These are phyloP conservation scores for Chionodraco myersi DNA, from an alignment of 2,113 vertebrate species.

Conservation along the genomic window DNA sequence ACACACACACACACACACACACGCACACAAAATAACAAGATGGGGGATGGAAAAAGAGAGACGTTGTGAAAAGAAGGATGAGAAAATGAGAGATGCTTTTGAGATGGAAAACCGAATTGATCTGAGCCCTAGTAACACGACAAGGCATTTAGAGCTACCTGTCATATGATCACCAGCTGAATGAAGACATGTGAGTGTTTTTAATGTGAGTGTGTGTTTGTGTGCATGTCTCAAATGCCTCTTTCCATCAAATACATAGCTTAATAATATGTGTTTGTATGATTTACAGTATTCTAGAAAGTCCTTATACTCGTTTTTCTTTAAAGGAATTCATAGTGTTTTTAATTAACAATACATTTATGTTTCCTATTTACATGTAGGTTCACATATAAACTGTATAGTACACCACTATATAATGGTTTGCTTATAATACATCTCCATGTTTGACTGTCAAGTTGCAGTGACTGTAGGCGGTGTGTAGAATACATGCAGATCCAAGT, in stretches of 20 bases:
- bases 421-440: neutral
- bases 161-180: constrained; percentile 42
- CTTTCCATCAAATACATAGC: constrained; percentile 20
- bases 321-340: too few species aligned
- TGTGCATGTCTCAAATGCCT: constrained; percentile 12
- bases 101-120: constrained; percentile 73
- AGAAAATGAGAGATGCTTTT: constrained; percentile 70
- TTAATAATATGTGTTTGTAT: constrained; percentile 17
- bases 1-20: constrained; percentile 7
- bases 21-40: neutral
- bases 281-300: neutral
- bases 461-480: neutral
- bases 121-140: constrained; percentile 59
- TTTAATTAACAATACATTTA: too few species aligned
- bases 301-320: too few species aligned
- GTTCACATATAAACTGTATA: neutral
- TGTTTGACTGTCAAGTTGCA: constrained; percentile 24
- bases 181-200: constrained; percentile 17
- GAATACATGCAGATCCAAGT: constrained; percentile 28
- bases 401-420: neutral
- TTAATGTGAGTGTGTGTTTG: neutral
- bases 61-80: constrained; percentile 32
- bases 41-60: constrained; percentile 11
- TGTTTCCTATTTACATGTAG: neutral
- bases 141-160: constrained; percentile 60